Conservation (phyloP, 1,140 invertebrate genomes). For the Episyrphus balteatus region DNA sequence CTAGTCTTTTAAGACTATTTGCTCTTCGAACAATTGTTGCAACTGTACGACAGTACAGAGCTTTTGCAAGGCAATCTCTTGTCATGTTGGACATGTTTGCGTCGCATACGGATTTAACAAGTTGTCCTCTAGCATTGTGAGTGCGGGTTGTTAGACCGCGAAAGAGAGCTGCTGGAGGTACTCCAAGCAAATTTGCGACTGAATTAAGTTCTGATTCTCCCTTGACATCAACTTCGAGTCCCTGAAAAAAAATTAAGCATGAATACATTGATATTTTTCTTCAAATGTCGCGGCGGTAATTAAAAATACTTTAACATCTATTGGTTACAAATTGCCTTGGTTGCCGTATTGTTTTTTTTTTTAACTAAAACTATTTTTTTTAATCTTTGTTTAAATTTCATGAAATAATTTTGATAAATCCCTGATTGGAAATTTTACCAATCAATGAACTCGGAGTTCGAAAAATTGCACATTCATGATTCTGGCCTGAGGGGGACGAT, state of each 20-base stretch:
- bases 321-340: too few relatives aligned
- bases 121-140: slow-evolving; percentile 70
- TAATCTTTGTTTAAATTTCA: too few relatives aligned
- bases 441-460: too few relatives aligned
- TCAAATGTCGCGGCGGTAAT: too few relatives aligned
- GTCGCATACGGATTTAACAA: slow-evolving; percentile 72
- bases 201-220: slow-evolving; percentile 71
- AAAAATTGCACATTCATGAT: too few relatives aligned
- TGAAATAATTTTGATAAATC: too few relatives aligned
- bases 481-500: too few relatives aligned
- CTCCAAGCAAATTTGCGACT: slow-evolving; percentile 72
- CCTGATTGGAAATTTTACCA: too few relatives aligned
- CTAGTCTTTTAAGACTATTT: slow-evolving; percentile 79
- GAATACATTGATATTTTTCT: background rate
- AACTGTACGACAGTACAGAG: slow-evolving; percentile 88
- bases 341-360: too few relatives aligned
- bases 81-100: slow-evolving; percentile 76
- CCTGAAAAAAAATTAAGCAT: slow-evolving; percentile 19
- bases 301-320: too few relatives aligned
- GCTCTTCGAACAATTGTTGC: slow-evolving; percentile 85
- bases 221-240: slow-evolving; percentile 60
- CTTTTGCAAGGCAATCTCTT: slow-evolving; percentile 81
- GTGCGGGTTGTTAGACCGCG: slow-evolving; percentile 74
- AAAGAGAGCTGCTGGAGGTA: slow-evolving; percentile 63
- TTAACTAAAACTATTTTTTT: too few relatives aligned